Conservation (phyloP, 2,797 vertebrate species). For the Melopsittacus undulatus region DNA sequence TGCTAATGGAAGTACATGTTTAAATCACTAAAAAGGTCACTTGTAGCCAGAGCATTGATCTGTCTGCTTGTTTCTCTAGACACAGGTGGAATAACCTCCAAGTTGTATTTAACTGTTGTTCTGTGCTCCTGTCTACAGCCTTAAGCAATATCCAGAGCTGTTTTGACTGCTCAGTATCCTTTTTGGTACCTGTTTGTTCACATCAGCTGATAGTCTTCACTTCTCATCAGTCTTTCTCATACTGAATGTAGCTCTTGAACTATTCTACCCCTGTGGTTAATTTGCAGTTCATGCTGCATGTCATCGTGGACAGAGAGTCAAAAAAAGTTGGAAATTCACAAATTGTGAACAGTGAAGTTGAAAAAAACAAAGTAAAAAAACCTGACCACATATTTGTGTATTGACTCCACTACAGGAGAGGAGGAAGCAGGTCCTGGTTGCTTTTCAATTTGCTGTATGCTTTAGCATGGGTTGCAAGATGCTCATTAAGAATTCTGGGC, state of each 20-base stretch:
- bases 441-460: background rate
- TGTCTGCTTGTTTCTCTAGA: slow-evolving; percentile 3
- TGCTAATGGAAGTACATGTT: background rate
- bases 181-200: background rate
- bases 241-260: background rate
- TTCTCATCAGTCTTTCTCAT: background rate
- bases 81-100: background rate
- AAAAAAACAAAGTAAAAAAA: background rate
- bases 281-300: background rate
- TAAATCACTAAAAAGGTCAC: slow-evolving; percentile 49
- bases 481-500: background rate
- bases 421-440: background rate
- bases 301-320: background rate
- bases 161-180: background rate
- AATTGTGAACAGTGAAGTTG: background rate
- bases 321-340: background rate
- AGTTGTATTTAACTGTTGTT: background rate
- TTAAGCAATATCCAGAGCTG: background rate
- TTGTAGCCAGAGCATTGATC: slow-evolving; percentile 42
- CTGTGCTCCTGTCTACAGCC: background rate
- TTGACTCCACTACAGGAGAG: background rate
- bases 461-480: background rate
- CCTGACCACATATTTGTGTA: background rate
- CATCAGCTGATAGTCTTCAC: background rate
- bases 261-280: background rate